Percentiles rank a stretch among this genome's conserved stretches.
Evolutionary conservation across 1,140 invertebrate species (phyloP).

Genomic region (Trichomalopsis sarcophagae): DNA sequence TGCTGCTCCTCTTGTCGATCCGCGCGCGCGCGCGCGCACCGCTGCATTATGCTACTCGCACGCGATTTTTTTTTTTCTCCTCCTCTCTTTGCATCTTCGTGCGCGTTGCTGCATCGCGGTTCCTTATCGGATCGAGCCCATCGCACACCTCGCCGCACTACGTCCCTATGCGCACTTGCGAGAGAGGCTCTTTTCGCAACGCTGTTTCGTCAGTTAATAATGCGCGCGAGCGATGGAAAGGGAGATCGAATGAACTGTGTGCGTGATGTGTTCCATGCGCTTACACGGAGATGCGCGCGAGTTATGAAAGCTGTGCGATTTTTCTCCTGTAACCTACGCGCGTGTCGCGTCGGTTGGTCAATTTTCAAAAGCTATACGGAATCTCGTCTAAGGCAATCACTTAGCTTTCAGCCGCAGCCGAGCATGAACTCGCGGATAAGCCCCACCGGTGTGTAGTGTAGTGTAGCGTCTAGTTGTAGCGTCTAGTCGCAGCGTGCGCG

Average conservation of each 20-base stretch:
- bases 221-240: not conserved
- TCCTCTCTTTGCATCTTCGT: not conserved
- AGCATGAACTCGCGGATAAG: constrained; percentile 28
- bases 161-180: not conserved
- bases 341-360: too few relatives aligned
- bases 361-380: too few relatives aligned
- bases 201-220: not conserved
- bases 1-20: constrained; percentile 24
- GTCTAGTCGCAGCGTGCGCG: not conserved
- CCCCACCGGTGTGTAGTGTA: not conserved
- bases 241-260: constrained; percentile 3
- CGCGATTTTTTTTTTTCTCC: not conserved
- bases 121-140: constrained; percentile 18
- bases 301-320: not conserved
- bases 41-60: not conserved
- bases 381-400: not conserved
- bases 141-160: not conserved
- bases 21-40: not conserved
- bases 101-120: not conserved
- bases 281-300: not conserved
- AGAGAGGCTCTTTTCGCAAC: constrained; percentile 7
- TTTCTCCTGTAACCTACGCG: not conserved
- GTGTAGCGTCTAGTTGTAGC: too few relatives aligned
- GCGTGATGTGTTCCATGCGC: not conserved
- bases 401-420: constrained; percentile 16